phyloP scores from a whole-genome alignment of 2,113 vertebrate species.

The Fukomys damarensis region DNA sequence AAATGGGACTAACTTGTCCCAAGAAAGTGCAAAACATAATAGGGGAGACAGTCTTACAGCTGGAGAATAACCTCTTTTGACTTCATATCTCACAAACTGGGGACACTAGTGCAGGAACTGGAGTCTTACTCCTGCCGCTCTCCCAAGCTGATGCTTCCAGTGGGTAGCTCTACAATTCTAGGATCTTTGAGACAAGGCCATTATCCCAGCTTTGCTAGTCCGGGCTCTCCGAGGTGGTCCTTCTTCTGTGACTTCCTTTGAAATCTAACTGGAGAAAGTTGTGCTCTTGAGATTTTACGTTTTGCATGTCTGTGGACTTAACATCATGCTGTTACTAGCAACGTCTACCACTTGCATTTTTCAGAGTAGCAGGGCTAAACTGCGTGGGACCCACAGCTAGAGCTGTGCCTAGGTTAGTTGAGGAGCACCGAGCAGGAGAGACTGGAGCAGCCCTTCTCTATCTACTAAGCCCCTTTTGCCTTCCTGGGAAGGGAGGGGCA shows the following conservation, averaged over 20 bases:
- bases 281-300: too few relatives aligned
- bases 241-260: background rate
- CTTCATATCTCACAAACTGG: background rate
- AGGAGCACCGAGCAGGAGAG: too few relatives aligned
- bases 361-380: background rate
- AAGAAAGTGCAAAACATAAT: background rate
- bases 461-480: too few relatives aligned
- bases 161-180: background rate
- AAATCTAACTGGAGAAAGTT: background rate
- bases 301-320: background rate
- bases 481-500: too few relatives aligned
- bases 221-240: background rate
- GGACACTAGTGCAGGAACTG: background rate
- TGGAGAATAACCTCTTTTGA: background rate
- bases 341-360: background rate
- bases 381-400: too few relatives aligned
- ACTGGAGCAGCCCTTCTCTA: background rate
- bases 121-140: background rate
- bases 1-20: background rate
- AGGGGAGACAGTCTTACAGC: background rate
- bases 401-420: background rate
- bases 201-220: background rate
- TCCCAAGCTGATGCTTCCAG: background rate
- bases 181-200: background rate
- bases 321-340: background rate